Conservation (phyloP, 1,140 invertebrate species). For the Caerostris extrusa region DNA sequence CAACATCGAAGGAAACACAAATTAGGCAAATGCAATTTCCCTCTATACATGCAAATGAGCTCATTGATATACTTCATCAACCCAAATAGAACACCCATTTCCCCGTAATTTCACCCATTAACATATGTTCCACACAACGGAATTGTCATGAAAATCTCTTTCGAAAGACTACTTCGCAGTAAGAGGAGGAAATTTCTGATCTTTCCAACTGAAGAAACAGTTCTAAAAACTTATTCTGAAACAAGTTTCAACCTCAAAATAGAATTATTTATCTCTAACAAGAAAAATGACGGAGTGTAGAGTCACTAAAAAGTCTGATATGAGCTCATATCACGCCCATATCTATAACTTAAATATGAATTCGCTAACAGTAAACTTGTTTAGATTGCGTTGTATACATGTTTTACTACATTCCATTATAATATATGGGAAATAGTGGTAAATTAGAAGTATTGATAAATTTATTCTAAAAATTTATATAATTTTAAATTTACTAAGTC, state of each 20-base stretch:
- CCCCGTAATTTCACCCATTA: neutral
- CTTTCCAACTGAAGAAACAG: conserved; percentile 12
- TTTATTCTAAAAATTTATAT: no score
- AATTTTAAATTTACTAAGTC: no score
- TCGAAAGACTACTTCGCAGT: neutral
- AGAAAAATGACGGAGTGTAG: neutral
- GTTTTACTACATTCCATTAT: no score
- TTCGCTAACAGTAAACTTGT: no score
- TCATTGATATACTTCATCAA: neutral
- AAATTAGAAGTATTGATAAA: no score
- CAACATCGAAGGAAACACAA: no score
- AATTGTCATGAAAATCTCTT: neutral
- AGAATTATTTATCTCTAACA: conserved; percentile 44
- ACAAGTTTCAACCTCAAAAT: neutral
- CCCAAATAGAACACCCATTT: neutral
- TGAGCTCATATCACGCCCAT: no score
- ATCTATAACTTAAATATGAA: no score
- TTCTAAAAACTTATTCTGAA: neutral
- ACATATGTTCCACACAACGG: neutral
- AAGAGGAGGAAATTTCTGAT: neutral
- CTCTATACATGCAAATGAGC: neutral
- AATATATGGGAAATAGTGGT: no score
- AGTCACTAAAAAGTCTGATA: conserved; percentile 43
- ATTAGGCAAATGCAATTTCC: neutral
- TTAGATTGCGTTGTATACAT: no score